These are phyloP conservation scores for Euphydryas editha DNA, from an alignment of 2,888 invertebrate species.

Conservation along the genomic window DNA sequence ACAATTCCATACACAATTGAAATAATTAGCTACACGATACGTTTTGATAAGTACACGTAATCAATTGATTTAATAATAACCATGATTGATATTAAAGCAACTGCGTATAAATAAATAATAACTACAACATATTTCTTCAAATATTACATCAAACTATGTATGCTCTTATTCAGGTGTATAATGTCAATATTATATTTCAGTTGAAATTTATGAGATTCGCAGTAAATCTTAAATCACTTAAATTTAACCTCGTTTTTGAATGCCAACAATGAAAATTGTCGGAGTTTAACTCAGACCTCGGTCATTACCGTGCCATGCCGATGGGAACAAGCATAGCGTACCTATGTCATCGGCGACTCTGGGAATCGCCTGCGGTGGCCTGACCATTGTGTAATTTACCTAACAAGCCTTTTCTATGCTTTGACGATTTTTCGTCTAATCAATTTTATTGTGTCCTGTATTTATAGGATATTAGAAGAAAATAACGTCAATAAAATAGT, in stretches of 20 bases:
- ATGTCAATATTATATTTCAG: conserved; percentile 25
- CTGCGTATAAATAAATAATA: too few relatives aligned
- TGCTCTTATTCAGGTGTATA: not conserved
- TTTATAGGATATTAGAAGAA: not conserved
- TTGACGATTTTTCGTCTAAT: conserved; percentile 22
- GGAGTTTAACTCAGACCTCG: conserved; percentile 45
- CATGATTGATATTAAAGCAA: too few relatives aligned
- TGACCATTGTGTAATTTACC: conserved; percentile 49
- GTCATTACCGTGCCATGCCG: conserved; percentile 53
- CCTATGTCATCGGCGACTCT: conserved; percentile 47
- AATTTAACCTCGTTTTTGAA: conserved; percentile 38
- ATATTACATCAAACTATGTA: not conserved
- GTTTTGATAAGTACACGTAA: not conserved
- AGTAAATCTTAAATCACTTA: conserved; percentile 33
- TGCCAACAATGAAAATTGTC: conserved; percentile 44
- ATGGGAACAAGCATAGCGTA: conserved; percentile 52
- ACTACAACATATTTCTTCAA: not conserved
- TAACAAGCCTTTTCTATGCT: conserved; percentile 31
- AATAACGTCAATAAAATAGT: not conserved
- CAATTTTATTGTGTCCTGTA: not conserved
- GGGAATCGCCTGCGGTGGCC: conserved; percentile 74
- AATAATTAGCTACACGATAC: not conserved
- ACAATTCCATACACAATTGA: not conserved
- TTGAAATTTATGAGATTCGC: conserved; percentile 31
- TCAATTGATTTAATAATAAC: too few relatives aligned